Evolutionary conservation across 2,888 invertebrate species (phyloP).

Genomic region (Pachliopta kotzebuea): DNA sequence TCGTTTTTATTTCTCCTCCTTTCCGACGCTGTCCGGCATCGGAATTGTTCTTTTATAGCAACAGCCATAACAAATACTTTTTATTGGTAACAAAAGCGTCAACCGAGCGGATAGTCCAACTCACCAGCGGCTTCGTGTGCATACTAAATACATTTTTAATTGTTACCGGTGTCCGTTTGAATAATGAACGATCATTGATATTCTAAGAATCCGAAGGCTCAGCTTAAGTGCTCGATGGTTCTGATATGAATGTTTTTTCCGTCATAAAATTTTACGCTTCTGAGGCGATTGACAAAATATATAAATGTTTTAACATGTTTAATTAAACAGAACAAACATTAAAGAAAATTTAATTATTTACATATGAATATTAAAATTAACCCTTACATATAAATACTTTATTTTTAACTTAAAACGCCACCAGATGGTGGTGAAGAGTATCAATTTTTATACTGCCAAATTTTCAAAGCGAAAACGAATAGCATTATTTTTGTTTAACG

Average conservation of each 20-base stretch:
- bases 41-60: constrained; percentile 54
- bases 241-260: constrained; percentile 19
- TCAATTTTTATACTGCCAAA: too few relatives aligned
- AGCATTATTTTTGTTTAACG: too few relatives aligned
- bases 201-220: constrained; percentile 52
- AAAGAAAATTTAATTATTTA: background rate
- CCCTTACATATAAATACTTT: too few relatives aligned
- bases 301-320: background rate
- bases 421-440: too few relatives aligned
- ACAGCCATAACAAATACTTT: constrained; percentile 56
- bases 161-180: constrained; percentile 53
- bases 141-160: constrained; percentile 73
- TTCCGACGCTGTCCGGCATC: constrained; percentile 52
- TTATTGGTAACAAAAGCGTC: constrained; percentile 65
- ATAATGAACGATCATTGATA: constrained; percentile 60
- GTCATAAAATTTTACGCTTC: constrained; percentile 21
- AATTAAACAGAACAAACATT: background rate
- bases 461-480: too few relatives aligned
- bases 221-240: constrained; percentile 21
- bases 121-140: constrained; percentile 43
- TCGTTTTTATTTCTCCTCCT: constrained; percentile 49
- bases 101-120: constrained; percentile 52
- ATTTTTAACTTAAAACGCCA: too few relatives aligned
- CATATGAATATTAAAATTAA: background rate
- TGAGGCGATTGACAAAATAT: constrained; percentile 8